A percentile compares a stretch with the other conserved stretches of the same genome.
Evolutionary conservation across 2,888 invertebrate species (phyloP).

Genomic region (Agriotes lineatus): DNA sequence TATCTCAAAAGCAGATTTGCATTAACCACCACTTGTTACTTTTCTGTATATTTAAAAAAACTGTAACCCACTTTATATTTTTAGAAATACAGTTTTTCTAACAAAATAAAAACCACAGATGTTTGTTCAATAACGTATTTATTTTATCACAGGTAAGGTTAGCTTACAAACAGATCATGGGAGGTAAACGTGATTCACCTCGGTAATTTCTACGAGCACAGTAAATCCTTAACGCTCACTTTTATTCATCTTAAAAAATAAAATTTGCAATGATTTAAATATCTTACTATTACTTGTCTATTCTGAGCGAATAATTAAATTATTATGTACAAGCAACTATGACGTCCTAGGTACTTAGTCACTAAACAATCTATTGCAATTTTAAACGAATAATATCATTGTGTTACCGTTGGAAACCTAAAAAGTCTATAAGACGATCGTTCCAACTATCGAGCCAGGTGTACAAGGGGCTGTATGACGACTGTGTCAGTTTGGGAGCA

Average conservation of each 20-base stretch:
- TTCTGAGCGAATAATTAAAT: constrained; percentile 5
- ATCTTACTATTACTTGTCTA: neutral
- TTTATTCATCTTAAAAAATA: constrained; percentile 12
- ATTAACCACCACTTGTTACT: too few relatives aligned
- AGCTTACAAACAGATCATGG: constrained; percentile 28
- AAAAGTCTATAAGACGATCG: constrained; percentile 79
- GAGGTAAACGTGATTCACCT: constrained; percentile 9
- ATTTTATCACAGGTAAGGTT: constrained; percentile 36
- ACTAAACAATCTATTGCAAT: neutral
- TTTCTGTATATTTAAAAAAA: too few relatives aligned
- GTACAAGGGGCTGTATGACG: constrained; percentile 64
- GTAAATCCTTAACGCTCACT: neutral
- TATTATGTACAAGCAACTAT: constrained; percentile 21
- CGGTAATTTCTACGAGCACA: neutral
- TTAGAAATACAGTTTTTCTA: too few relatives aligned
- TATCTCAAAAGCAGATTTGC: too few relatives aligned
- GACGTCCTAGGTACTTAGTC: neutral
- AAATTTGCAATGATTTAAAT: constrained; percentile 1
- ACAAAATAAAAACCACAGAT: too few relatives aligned
- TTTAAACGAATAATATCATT: neutral
- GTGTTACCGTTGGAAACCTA: constrained; percentile 74
- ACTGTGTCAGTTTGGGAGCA: constrained; percentile 61
- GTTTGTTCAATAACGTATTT: constrained; percentile 10
- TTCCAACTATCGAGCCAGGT: constrained; percentile 75
- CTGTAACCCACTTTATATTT: too few relatives aligned